These are phyloP conservation scores for Osmerus mordax DNA, from an alignment of 2,113 vertebrate species.

Conservation along the genomic window DNA sequence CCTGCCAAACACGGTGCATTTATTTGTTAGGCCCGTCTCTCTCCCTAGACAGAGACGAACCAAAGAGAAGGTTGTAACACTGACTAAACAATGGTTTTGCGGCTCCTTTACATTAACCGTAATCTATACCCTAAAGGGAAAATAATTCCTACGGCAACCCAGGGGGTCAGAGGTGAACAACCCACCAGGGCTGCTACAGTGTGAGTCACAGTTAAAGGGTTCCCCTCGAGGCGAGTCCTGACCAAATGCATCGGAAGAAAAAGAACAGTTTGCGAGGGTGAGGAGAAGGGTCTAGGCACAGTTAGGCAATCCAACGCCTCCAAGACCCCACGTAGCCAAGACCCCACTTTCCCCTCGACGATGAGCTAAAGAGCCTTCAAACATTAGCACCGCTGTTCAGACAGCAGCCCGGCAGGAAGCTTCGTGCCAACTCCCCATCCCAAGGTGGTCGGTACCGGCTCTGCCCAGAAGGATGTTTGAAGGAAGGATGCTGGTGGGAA, in stretches of 20 bases:
- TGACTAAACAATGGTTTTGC: background rate
- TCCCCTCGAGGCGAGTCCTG: background rate
- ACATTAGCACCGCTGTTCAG: background rate
- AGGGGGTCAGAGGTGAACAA: slow-evolving; percentile 27
- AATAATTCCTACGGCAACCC: background rate
- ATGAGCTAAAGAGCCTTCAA: background rate
- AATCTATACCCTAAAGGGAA: slow-evolving; percentile 2
- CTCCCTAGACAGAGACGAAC: too few relatives aligned
- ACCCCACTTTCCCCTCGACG: background rate
- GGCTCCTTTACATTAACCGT: background rate
- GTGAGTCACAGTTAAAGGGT: background rate
- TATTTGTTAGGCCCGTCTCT: too few relatives aligned
- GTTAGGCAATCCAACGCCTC: background rate
- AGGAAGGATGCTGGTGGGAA: background rate
- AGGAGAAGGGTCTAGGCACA: slow-evolving; percentile 1
- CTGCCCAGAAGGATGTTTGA: background rate
- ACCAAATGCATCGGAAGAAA: background rate
- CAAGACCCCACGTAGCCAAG: background rate
- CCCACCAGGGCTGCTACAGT: background rate
- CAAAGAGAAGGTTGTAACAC: too few relatives aligned
- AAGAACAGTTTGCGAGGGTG: slow-evolving; percentile 2
- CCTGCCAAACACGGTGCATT: too few relatives aligned
- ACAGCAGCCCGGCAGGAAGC: background rate
- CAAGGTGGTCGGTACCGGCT: background rate
- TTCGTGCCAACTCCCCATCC: background rate